Conservation (phyloP, 2,113 vertebrate genomes). For the Rhinopomastus cyanomelas region DNA sequence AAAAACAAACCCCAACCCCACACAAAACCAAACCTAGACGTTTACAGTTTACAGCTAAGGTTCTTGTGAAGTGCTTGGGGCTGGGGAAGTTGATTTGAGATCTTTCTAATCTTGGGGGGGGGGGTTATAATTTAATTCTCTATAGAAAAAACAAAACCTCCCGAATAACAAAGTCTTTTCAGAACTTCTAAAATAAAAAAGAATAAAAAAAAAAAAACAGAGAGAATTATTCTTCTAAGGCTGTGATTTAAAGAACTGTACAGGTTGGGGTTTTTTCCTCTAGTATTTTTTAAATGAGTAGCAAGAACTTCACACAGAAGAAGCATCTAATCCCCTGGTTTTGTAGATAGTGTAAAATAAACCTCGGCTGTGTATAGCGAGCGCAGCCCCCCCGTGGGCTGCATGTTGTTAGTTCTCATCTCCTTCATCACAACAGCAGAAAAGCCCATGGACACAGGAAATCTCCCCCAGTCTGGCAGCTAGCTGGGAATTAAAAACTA, state of each 20-base stretch:
- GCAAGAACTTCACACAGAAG: neutral
- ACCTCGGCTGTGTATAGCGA: slow-evolving; percentile 7
- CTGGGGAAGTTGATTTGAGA: neutral
- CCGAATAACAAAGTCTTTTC: slow-evolving; percentile 21
- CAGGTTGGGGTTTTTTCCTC: neutral
- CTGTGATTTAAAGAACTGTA: slow-evolving; percentile 32
- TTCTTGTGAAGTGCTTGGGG: neutral
- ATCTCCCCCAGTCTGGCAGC: neutral
- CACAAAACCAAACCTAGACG: neutral
- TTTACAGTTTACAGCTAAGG: slow-evolving; percentile 7
- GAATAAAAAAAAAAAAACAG: too few species aligned
- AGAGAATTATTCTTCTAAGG: slow-evolving; percentile 20
- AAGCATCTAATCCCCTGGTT: neutral
- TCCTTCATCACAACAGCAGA: neutral
- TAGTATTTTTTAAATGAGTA: slow-evolving; percentile 29
- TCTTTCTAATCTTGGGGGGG: neutral
- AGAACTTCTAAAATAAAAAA: neutral
- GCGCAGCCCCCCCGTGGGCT: neutral
- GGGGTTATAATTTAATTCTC: neutral
- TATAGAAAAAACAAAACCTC: neutral
- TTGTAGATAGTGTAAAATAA: slow-evolving; percentile 40
- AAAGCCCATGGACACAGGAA: fast-evolving
- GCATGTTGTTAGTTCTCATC: neutral
- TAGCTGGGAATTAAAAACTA: neutral
- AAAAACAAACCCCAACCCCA: too few species aligned